Percentiles rank a stretch among this genome's conserved stretches.
Evolutionary conservation across 2,888 invertebrate species (phyloP).

Genomic region (Magallana nippona): DNA sequence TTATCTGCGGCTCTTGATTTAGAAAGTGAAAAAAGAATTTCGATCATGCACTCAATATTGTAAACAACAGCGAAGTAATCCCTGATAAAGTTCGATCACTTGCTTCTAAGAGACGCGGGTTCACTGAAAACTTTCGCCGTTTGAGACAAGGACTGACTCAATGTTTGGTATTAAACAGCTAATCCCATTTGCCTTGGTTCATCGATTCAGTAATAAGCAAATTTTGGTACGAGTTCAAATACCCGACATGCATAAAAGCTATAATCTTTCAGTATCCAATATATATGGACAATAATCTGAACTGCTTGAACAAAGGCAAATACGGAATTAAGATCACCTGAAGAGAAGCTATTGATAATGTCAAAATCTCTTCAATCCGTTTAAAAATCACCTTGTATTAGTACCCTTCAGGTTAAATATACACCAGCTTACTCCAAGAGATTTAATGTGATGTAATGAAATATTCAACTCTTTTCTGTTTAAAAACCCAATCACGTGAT

Average conservation of each 20-base stretch:
- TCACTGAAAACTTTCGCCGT: conserved; percentile 2
- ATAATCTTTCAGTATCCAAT: conserved; percentile 2
- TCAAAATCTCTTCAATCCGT: conserved; percentile 31
- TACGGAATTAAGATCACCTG: conserved; percentile 27
- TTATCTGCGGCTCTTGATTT: background rate
- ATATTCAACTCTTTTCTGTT: background rate
- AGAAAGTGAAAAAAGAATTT: background rate
- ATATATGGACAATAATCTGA: conserved; percentile 15
- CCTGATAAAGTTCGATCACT: background rate
- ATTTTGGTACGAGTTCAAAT: conserved; percentile 27
- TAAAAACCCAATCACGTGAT: conserved; percentile 8
- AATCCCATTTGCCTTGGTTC: conserved; percentile 1
- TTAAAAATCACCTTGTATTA: conserved; percentile 33
- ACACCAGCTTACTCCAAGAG: background rate
- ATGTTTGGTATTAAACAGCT: conserved; percentile 13
- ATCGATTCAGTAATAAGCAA: conserved; percentile 21
- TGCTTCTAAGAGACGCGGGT: conserved; percentile 7
- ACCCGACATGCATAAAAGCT: conserved; percentile 4
- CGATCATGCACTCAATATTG: background rate
- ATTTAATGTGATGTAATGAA: conserved; percentile 15
- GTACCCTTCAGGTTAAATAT: conserved; percentile 21
- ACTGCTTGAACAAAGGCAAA: conserved; percentile 18
- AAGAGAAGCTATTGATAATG: conserved; percentile 29
- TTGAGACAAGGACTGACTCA: background rate
- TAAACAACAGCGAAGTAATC: conserved; percentile 6